phyloP scores from a whole-genome alignment of 2,113 vertebrate genomes.

The Pogona vitticeps region DNA sequence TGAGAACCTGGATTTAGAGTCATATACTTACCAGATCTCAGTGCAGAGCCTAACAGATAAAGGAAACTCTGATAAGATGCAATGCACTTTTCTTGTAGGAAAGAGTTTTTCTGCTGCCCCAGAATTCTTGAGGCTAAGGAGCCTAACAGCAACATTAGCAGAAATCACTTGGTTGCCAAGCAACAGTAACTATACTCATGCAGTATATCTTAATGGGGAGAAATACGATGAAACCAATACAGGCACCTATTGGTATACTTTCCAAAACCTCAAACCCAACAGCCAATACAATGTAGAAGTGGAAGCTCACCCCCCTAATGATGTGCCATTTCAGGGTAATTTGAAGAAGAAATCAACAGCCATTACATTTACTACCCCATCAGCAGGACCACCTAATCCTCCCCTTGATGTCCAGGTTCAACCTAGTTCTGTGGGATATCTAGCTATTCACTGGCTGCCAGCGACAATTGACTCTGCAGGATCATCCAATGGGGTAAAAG shows the following conservation, averaged over 20 bases:
- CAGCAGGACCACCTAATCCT: slow-evolving; percentile 78
- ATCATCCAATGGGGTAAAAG: slow-evolving; percentile 84
- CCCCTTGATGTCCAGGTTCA: slow-evolving; percentile 86
- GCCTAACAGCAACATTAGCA: slow-evolving; percentile 78
- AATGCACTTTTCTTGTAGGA: slow-evolving; percentile 75
- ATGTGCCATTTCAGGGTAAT: slow-evolving; percentile 68
- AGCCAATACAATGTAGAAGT: slow-evolving; percentile 76
- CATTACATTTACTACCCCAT: slow-evolving; percentile 72
- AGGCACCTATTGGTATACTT: slow-evolving; percentile 78
- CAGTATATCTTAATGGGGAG: slow-evolving; percentile 79
- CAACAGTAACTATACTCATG: slow-evolving; percentile 81
- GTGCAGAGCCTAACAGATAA: slow-evolving; percentile 76
- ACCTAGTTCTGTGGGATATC: slow-evolving; percentile 73
- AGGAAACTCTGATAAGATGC: slow-evolving; percentile 72
- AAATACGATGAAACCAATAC: slow-evolving; percentile 76
- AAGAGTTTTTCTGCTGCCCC: slow-evolving; percentile 74
- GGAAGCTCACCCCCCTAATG: slow-evolving; percentile 73
- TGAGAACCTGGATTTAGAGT: slow-evolving; percentile 77
- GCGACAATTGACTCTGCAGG: slow-evolving; percentile 83
- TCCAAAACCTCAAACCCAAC: slow-evolving; percentile 77
- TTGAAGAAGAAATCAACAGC: slow-evolving; percentile 74
- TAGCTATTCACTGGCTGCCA: slow-evolving; percentile 82
- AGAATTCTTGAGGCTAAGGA: slow-evolving; percentile 71
- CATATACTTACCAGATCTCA: slow-evolving; percentile 72
- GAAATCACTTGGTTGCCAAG: slow-evolving; percentile 80